Conservation (phyloP, 2,888 invertebrate genomes). For the Spisula solida region DNA sequence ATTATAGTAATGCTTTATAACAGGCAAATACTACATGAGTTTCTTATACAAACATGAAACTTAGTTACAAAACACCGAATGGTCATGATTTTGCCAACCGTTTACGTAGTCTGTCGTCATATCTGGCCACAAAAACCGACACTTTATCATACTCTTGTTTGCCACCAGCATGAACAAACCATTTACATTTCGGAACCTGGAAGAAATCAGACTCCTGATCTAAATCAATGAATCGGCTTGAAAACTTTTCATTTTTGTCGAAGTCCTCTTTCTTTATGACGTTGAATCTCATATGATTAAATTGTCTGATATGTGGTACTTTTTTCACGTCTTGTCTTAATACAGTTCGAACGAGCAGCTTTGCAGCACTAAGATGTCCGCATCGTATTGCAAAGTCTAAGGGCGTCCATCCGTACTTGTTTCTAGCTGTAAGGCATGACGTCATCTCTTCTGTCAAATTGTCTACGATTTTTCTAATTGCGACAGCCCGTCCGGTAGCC, state of each 20-base stretch:
- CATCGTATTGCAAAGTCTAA: constrained; percentile 58
- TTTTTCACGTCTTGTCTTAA: constrained; percentile 31
- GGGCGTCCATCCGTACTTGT: constrained; percentile 61
- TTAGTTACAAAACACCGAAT: neutral
- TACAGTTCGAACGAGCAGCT: constrained; percentile 45
- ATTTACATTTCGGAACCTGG: constrained; percentile 59
- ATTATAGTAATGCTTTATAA: too few species aligned
- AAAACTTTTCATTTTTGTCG: constrained; percentile 44
- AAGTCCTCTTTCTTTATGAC: constrained; percentile 45
- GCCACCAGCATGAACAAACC: constrained; percentile 56
- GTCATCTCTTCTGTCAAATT: constrained; percentile 48
- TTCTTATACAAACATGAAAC: too few species aligned
- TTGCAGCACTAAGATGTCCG: constrained; percentile 56
- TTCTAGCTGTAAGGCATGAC: constrained; percentile 47
- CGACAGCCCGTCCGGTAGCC: constrained; percentile 45
- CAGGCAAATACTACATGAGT: too few species aligned
- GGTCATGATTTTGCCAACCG: constrained; percentile 46
- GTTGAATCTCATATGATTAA: constrained; percentile 59
- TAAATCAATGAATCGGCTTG: constrained; percentile 47
- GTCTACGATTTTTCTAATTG: constrained; percentile 34
- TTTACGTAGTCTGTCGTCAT: constrained; percentile 48
- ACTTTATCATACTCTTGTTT: constrained; percentile 56
- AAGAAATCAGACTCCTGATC: constrained; percentile 32
- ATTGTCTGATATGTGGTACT: constrained; percentile 11
- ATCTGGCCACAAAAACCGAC: constrained; percentile 44